Evolutionary conservation across 2,888 invertebrate species (phyloP), one percentile per base, ranked within the genome.

Genomic region (Theretra japonica): DNA sequence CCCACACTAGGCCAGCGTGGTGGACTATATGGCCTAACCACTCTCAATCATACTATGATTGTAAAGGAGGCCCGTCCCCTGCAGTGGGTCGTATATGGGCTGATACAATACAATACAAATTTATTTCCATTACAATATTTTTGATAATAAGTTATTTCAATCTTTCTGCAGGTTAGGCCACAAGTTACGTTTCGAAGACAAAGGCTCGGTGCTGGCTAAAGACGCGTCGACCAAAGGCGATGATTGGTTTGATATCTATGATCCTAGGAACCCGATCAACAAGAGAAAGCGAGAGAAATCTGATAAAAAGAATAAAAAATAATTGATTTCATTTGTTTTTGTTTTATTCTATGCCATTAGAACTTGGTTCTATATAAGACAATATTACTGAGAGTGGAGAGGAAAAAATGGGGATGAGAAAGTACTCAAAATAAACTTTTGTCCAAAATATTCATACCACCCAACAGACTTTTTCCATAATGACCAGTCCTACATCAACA

Each of bases 191-290:
- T 97, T 97, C 80, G 96, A 96, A 75, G 96, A 96, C 8, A 95
- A 96, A 75, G 95, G 93, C 0, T 96, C 96, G 0, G 96, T 97
- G 2, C 86, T 98, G 48, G 98, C 98, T 0, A 98, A 98, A 83
- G 99, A 99, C 91, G 99, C 99, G 0, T 99, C 98, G 71, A 97
- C 97, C 0, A 98, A 98, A 86, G 96, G 97, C 68, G 98, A 98
- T 79, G 99, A 99, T 82, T 98, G 99, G 98, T 99, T 98, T 87
- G 99, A 99, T 86, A 98, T 99, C 41, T 97, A 97, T 83, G 99
- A 99, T 91, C 99, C 99, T 0, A 95, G 99, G 76, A 99, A 99
- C 94, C 97, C 98, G 0, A 90, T 99, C 5, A 99, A 98, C 82
- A 98, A 99, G 92, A 95, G 99, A 69, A 96, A 99, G 86, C 95